A percentile compares a stretch with the other conserved stretches of the same genome.
Evolutionary conservation across 2,888 invertebrate genomes (phyloP).

Genomic region (Machimus rusticus): DNA sequence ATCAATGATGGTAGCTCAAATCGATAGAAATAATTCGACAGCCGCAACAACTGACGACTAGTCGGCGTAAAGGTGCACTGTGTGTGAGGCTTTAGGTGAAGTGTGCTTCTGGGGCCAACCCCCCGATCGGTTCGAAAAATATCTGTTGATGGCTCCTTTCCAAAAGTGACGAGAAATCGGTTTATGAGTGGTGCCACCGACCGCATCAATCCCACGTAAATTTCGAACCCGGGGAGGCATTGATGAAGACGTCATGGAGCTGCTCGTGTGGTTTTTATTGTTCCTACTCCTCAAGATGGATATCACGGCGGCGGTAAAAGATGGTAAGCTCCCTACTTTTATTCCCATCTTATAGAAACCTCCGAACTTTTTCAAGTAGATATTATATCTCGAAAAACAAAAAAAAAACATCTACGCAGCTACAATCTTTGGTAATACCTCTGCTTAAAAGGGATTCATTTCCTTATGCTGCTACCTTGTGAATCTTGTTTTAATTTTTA

Average conservation of each 20-base stretch:
- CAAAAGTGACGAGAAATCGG: not conserved
- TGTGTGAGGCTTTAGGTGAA: not conserved
- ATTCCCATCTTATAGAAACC: not conserved
- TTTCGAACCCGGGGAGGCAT: conserved; percentile 11
- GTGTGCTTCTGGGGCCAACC: not conserved
- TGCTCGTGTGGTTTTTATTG: conserved; percentile 51
- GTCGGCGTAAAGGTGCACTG: not conserved
- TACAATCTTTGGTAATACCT: not conserved
- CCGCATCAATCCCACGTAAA: not conserved
- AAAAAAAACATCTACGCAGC: not conserved
- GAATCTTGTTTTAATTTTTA: not conserved
- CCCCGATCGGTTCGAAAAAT: not conserved
- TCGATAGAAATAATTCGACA: not conserved
- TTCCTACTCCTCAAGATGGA: conserved; percentile 52
- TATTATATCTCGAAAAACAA: not conserved
- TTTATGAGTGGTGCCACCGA: not conserved
- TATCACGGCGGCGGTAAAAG: conserved; percentile 53
- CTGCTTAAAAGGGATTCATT: not conserved
- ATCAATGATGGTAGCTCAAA: not conserved
- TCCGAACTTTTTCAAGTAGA: not conserved
- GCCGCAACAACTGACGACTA: not conserved
- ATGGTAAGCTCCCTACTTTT: conserved; percentile 49
- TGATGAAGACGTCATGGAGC: conserved; percentile 51
- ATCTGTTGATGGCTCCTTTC: not conserved
- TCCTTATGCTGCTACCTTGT: not conserved